A percentile compares a stretch with the other conserved stretches of the same genome.
Evolutionary conservation across 2,113 vertebrate species (phyloP).

Genomic region (Urocitellus parryii): DNA sequence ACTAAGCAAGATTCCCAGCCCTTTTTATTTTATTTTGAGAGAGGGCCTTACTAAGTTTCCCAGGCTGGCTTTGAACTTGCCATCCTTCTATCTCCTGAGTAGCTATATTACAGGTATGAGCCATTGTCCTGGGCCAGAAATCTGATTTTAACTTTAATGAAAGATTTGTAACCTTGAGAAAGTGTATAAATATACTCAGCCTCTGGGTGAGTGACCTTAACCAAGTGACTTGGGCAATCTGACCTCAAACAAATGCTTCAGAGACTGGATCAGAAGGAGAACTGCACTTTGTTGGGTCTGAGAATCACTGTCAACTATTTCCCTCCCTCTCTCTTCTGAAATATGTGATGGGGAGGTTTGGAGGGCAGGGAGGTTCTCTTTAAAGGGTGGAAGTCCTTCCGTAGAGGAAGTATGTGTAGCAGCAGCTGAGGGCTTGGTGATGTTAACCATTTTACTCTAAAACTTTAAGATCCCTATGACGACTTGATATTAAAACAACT

Average conservation of each 20-base stretch:
- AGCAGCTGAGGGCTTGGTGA: neutral
- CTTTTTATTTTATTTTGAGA: neutral
- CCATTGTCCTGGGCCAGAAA: neutral
- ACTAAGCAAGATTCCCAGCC: neutral
- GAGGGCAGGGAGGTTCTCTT: neutral
- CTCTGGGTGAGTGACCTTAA: neutral
- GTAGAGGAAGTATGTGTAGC: neutral
- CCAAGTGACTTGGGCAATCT: neutral
- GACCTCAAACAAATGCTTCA: neutral
- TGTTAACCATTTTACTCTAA: neutral
- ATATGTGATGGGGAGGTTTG: neutral
- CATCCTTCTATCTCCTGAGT: neutral
- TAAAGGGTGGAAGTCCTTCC: neutral
- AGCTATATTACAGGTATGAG: neutral
- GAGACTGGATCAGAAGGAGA: neutral
- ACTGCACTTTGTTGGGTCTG: neutral
- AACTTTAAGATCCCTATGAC: conserved; percentile 52
- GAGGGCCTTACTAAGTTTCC: too few species aligned
- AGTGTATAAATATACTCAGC: neutral
- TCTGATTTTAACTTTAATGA: conserved; percentile 8
- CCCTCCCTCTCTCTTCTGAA: neutral
- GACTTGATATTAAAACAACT: conserved; percentile 67
- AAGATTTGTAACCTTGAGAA: conserved; percentile 15
- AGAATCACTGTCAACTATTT: neutral
- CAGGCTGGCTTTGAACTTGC: neutral